Evolutionary conservation across 2,888 invertebrate species (phyloP).

Genomic region (Lutraria lutraria): DNA sequence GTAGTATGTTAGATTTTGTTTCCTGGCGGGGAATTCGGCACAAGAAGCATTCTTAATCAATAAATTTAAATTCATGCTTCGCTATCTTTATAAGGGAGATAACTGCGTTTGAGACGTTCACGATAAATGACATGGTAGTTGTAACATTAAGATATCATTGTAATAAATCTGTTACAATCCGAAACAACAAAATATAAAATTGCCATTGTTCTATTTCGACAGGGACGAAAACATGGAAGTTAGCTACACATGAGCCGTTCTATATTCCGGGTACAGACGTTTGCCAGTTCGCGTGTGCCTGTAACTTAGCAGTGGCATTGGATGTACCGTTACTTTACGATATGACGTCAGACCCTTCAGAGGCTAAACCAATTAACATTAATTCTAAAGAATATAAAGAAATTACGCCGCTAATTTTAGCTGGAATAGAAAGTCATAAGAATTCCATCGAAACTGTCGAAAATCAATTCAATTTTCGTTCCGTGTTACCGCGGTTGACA

Average conservation of each 20-base stretch:
- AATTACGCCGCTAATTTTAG: constrained; percentile 65
- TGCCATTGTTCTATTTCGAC: neutral
- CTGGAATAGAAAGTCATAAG: constrained; percentile 77
- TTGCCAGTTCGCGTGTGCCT: constrained; percentile 79
- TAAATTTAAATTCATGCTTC: no score
- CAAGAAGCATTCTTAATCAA: no score
- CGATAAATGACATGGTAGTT: no score
- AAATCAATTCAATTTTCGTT: constrained; percentile 79
- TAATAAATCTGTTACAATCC: no score
- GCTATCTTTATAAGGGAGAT: no score
- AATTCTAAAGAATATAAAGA: constrained; percentile 61
- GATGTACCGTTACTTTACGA: constrained; percentile 87
- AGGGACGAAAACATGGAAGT: constrained; percentile 84
- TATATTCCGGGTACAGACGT: constrained; percentile 80
- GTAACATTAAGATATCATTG: no score
- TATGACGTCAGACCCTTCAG: constrained; percentile 87
- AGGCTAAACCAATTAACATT: constrained; percentile 83
- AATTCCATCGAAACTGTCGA: constrained; percentile 73
- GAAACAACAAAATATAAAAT: no score
- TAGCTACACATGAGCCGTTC: constrained; percentile 83
- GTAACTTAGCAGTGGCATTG: constrained; percentile 82
- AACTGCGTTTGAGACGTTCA: no score
- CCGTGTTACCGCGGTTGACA: constrained; percentile 83
- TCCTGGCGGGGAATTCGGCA: no score
- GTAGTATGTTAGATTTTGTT: no score